A percentile compares a stretch with the other conserved stretches of the same genome.
Evolutionary conservation across 2,888 invertebrate genomes (phyloP).

Genomic region (Cephus pulcher): DNA sequence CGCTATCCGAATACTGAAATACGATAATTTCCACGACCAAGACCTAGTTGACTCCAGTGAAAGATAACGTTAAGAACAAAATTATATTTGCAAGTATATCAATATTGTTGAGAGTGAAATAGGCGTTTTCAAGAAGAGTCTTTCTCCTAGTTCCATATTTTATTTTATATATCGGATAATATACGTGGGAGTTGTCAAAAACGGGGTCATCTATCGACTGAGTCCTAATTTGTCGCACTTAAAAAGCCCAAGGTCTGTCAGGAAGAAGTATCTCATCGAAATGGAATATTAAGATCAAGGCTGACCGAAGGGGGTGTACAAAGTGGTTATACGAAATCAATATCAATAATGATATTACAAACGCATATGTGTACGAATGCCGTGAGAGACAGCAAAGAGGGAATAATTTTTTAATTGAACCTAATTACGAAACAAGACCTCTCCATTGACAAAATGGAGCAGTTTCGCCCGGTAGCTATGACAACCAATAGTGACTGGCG

Average conservation of each 20-base stretch:
- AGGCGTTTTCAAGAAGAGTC: not conserved
- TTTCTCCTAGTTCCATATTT: not conserved
- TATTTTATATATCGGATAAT: not conserved
- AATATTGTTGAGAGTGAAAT: not conserved
- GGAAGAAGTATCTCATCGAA: not conserved
- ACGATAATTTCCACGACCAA: too few species aligned
- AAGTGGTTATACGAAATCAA: not conserved
- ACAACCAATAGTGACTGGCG: not conserved
- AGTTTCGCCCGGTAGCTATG: not conserved
- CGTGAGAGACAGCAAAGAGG: not conserved
- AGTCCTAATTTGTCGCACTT: not conserved
- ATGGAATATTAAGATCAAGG: constrained; percentile 43
- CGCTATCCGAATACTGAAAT: not conserved
- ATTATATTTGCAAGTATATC: not conserved
- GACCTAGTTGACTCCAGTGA: not conserved
- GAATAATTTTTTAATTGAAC: not conserved
- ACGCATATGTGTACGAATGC: not conserved
- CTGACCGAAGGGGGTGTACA: constrained; percentile 7
- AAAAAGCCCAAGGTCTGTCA: not conserved
- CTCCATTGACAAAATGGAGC: not conserved
- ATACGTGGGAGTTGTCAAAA: not conserved
- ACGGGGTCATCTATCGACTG: not conserved
- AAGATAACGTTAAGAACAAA: not conserved
- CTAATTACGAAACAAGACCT: constrained; percentile 1
- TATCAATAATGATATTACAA: not conserved